Base-by-base conservation (phyloP, 2,113 vertebrate species). In the Turnix velox region DNA sequence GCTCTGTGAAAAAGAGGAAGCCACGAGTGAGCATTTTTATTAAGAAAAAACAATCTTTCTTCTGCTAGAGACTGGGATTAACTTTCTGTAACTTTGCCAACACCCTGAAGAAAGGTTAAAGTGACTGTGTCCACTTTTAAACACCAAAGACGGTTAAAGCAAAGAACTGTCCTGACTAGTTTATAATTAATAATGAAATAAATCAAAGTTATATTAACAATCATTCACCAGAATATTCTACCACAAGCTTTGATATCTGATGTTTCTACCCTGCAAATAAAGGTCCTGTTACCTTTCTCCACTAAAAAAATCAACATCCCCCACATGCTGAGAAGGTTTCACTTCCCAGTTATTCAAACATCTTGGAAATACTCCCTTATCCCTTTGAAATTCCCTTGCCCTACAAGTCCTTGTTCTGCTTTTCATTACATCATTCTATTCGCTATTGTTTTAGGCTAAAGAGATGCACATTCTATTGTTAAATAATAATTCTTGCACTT, bases 401-500 rank as follows among this genome's bases (percentile, higher is more conserved):
- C 88, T 84, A 94, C 88, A 94, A 96, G 96, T 94, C 89, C 84
- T 93, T 51, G 24, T 46, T 94, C 97, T 97, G 97, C 65, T 97
- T 97, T 77, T 92, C 94, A 97, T 97, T 97, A 98, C 4, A 3
- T 45, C 1, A 4, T 75, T 58, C 88, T 79, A 55, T 90, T 90
- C 63, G 40, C 94, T 91, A 84, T 86, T 45, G 20, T 62, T 96
- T 95, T 63, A 87, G 86, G 72, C 61, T 96, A 86, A 96, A 93
- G 87, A 85, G 93, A 94, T 93, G 87, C 88, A 94, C 62, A 84
- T 95, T 96, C 71, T 19, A 9, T 3, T 24, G 43, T 39, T 88
- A 74, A 94, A 95, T 31, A 39, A 79, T 33, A 79, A 81, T 89
- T 84, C 66, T 68, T 72, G 84, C 49, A 51, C 66, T 92, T 78